Evolutionary conservation across 2,113 vertebrate species (phyloP), one percentile per base, ranked within the genome.

Genomic region (Oxyura jamaicensis): DNA sequence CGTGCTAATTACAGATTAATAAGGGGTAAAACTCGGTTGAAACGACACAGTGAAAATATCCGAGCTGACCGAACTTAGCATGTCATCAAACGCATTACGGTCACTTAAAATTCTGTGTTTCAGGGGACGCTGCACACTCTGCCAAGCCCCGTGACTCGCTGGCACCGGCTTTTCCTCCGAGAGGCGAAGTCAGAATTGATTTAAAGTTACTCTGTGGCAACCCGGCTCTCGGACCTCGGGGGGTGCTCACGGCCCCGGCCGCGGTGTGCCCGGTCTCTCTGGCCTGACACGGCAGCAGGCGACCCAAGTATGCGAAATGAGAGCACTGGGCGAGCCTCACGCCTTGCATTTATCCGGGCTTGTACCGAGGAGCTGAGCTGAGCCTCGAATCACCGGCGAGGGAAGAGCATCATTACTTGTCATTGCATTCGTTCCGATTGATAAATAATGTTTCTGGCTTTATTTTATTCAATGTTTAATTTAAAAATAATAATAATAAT

Each of bases 371-470:
- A 95, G 82, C 82, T 53, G 75, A 93, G 83, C 86, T 20, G 86
- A 92, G 84, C 39, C 77, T 89, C 65, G 95, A 89, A 86, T 89
- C 86, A 71, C 86, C 86, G 69, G 78, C 3, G 44, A 93, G 94
- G 91, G 92, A 93, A 93, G 48, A 95, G 71, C 88, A 26, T 81
- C 92, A 92, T 94, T 92, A 58, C 81, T 95, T 79, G 86, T 79
- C 92, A 86, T 94, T 93, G 82, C 73, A 91, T 96, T 92, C 28
- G 65, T 82, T 89, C 86, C 42, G 69, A 93, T 77, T 91, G 93
- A 69, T 85, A 93, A 97, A 96, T 93, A 93, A 89, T 85, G 91
- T 91, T 93, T 95, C 77, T 92, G 92, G 53, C 77, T 96, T 95
- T 93, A 46, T 93, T 91, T 96, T 95, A 91, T 86, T 73, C 92